Evolutionary conservation across 2,797 vertebrate species (phyloP).

Genomic region (Ptychadena robeensis): DNA sequence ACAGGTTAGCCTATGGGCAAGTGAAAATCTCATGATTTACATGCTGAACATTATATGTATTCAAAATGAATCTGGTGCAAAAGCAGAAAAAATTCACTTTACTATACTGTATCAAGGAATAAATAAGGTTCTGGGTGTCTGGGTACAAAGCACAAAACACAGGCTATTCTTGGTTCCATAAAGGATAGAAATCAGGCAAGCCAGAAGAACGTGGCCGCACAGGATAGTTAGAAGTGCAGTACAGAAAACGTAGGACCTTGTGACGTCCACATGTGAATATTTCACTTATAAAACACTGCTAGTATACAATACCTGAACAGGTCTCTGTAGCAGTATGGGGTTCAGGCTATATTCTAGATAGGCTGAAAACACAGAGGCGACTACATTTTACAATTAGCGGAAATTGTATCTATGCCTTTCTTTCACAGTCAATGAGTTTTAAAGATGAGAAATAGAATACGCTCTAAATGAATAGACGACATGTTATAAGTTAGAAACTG

Average conservation of each 20-base stretch:
- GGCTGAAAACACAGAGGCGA: not conserved
- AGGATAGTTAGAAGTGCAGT: not conserved
- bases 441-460: not conserved
- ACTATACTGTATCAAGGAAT: constrained; percentile 4
- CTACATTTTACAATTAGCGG: not conserved
- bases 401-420: not conserved
- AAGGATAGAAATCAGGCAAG: not conserved
- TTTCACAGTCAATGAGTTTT: not conserved
- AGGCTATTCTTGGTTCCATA: not conserved
- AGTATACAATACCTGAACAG: not conserved
- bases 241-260: not conserved
- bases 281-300: not conserved
- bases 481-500: not conserved
- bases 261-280: not conserved
- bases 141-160: not conserved
- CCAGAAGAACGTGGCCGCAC: not conserved
- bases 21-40: not conserved
- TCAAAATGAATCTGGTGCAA: not conserved
- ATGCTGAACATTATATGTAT: not conserved
- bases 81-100: not conserved
- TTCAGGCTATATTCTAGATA: not conserved
- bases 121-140: constrained; percentile 22
- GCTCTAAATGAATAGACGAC: not conserved
- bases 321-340: not conserved
- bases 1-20: not conserved